Base-by-base conservation (phyloP, 2,113 vertebrate species). In the Psephotus haematonotus region DNA sequence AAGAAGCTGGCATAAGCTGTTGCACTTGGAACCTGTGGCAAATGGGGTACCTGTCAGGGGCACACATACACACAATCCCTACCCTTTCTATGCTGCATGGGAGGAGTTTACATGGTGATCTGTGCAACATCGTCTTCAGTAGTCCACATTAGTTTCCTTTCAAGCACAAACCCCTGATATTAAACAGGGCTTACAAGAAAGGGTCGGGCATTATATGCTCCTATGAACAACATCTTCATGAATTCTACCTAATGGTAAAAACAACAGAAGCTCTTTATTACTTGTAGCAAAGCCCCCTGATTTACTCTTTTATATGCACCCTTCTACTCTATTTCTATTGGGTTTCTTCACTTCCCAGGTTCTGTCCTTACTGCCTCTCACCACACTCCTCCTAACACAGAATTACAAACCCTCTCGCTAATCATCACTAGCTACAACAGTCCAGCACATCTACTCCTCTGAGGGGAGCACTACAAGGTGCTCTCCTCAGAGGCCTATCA, bases 21-120 rank as follows among this genome's bases (percentile, higher is more conserved):
- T 25, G 41, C 6, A 52, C 14, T 11, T 59, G 33, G 57, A 59
- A 59, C 22, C 33, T 59, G 33, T 59, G 57, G 57, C 33, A 35
- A 59, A 59, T 16, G 9, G 57, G 33, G 57, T 35, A 35, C 22
- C 33, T 59, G 33, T 35, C 57, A 59, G 33, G 9, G 35, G 28
- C 19, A 6, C 28, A 15, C 24, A 63, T 11, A 29, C 20, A 52
- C 20, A 55, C 4, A 20, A 5, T 11, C 19, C 18, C 29, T 62
- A 57, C 5, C 8, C 16, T 70, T 9, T 22, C 13, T 13, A 43
- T 0, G 1, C 17, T 29, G 50, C 23, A 28, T 3, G 13, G 59
- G 49, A 57, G 15, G 13, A 62, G 27, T n/a, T 29, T 57, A 29
- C 0, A 1, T 8, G 8, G 20, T n/a, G 37, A 9, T 35, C 62